Evolutionary conservation across 2,888 invertebrate genomes (phyloP), one percentile per base, ranked within the genome.

Genomic region (Creontiades dilutus): DNA sequence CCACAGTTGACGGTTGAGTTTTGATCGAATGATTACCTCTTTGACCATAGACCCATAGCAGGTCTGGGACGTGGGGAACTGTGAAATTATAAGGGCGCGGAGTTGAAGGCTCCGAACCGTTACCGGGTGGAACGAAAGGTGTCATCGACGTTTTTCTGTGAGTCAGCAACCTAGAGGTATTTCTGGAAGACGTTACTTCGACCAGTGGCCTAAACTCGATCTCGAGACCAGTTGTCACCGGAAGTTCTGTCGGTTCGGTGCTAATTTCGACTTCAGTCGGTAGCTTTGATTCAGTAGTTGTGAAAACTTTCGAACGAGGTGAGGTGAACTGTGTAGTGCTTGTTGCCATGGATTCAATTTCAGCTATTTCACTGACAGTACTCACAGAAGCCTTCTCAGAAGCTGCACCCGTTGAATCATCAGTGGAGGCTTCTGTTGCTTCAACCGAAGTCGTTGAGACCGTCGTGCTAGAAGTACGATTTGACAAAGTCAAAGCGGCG

Each of bases 21-120:
- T 81, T 81, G 27, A 89, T 61, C 0, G 89, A 78, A 52, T 80
- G 81, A 47, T 90, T 86, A 57, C 89, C 89, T 80, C 91, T 86
- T 27, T 90, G 90, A 28, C 89, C 86, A 47, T 89, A 89, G n/a
- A 91, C 87, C 91, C 91, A 91, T 4, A 91, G 81, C 0, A 90
- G 82, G 61, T 89, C 86, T 23, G 90, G 91, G 61, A 89, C 87
- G 57, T 89, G 76, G 5, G 89, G 80, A 0, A 91, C 68, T 4
- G 85, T 78, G 80, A 90, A 86, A 47, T 90, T 90, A 48, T 27
- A 88, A 28, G 88, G 88, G 11, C 80, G 37, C 16, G 80, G 52
- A 13, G 88, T 88, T n/a, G 86, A 75, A n/a, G 86, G 57, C 57
- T 85, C 28, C n/a, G 85, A 57, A 55, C 37, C 37, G 27, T 23